These are phyloP conservation scores for Plodia interpunctella DNA, from an alignment of 1,140 invertebrate genomes.

Conservation along the genomic window DNA sequence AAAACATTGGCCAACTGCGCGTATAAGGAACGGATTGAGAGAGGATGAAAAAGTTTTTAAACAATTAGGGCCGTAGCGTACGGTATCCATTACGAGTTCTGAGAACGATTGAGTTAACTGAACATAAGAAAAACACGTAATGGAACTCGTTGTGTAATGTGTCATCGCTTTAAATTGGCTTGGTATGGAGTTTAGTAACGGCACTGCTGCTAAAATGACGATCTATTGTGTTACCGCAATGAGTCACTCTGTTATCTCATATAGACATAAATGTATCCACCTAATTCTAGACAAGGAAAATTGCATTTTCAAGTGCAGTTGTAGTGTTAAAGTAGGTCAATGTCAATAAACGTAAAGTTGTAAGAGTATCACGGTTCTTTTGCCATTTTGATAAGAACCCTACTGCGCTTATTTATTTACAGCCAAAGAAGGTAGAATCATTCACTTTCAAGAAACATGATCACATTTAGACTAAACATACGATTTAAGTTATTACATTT, in stretches of 20 bases:
- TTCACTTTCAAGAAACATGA: too few relatives aligned
- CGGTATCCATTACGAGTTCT: constrained; percentile 1
- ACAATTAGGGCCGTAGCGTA: background rate
- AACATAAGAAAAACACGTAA: constrained; percentile 1
- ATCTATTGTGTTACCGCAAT: background rate
- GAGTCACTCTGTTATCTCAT: background rate
- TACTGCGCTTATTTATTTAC: too few relatives aligned
- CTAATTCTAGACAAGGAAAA: constrained; percentile 8
- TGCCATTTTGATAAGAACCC: too few relatives aligned
- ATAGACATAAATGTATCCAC: background rate
- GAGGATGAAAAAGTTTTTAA: background rate
- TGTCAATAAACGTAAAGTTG: background rate
- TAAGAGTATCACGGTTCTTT: too few relatives aligned
- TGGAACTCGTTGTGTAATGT: background rate
- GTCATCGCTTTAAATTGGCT: background rate
- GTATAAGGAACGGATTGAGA: constrained; percentile 7
- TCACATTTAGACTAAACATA: too few relatives aligned
- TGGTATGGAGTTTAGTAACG: constrained; percentile 1
- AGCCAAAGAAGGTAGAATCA: too few relatives aligned
- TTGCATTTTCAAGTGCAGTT: background rate
- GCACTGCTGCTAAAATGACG: background rate
- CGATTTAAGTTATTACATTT: too few relatives aligned
- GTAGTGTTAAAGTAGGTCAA: background rate
- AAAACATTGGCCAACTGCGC: constrained; percentile 38
- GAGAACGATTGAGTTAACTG: background rate